phyloP scores from a whole-genome alignment of 2,113 vertebrate genomes.

The Mus musculus region GRCm39 chr5:54322501-54323000 shows the following conservation, averaged over 20 bases:
- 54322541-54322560: not conserved
- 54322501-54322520: not conserved
- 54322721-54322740: not conserved
- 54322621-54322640: slow-evolving; percentile 39
- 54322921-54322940: not conserved
- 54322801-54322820: not conserved
- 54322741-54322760: rapidly evolving
- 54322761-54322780: not conserved
- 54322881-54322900: not conserved
- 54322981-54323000: not conserved
- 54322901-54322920: not conserved
- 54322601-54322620: slow-evolving; percentile 29
- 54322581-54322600: slow-evolving; percentile 63
- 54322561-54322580: not conserved
- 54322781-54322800: not conserved
- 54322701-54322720: slow-evolving; percentile 43
- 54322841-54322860: not conserved
- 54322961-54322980: not conserved
- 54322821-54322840: slow-evolving; percentile 21
- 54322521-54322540: not conserved
- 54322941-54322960: not conserved
- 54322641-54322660: slow-evolving; percentile 62
- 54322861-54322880: not conserved
- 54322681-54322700: slow-evolving; percentile 24
- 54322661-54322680: slow-evolving; percentile 73